Evolutionary conservation across 2,888 invertebrate genomes (phyloP).

Genomic region (Volucella inanis): DNA sequence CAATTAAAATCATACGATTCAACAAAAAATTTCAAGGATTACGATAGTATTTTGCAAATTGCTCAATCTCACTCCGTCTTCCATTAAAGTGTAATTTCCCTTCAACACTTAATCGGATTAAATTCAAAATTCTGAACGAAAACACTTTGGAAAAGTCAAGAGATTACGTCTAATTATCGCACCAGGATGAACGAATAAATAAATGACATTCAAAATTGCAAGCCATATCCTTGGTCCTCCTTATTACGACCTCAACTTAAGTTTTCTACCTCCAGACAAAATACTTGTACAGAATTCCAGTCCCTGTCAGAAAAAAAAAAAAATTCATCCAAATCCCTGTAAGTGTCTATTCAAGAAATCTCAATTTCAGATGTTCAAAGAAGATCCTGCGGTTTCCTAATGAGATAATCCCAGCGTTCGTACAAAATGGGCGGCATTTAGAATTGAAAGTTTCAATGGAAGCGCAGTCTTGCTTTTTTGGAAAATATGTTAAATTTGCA

Average conservation of each 20-base stretch:
- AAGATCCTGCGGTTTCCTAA: slow-evolving; percentile 34
- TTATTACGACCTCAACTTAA: slow-evolving; percentile 19
- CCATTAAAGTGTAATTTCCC: not conserved
- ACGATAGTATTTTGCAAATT: too few relatives aligned
- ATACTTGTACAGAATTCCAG: too few relatives aligned
- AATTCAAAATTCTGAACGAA: slow-evolving; percentile 24
- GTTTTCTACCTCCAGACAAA: slow-evolving; percentile 6
- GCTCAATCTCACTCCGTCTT: too few relatives aligned
- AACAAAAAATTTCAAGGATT: too few relatives aligned
- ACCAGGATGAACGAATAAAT: not conserved
- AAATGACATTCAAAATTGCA: slow-evolving; percentile 11
- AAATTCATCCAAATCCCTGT: slow-evolving; percentile 22
- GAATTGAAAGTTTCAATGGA: slow-evolving; percentile 31
- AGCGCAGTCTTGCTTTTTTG: slow-evolving; percentile 13
- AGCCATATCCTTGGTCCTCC: slow-evolving; percentile 11
- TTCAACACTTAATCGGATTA: slow-evolving; percentile 20
- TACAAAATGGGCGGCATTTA: slow-evolving; percentile 14
- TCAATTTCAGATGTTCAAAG: slow-evolving; percentile 27
- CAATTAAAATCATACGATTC: too few relatives aligned
- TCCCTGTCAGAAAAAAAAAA: not conserved
- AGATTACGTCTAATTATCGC: slow-evolving; percentile 35
- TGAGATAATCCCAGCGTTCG: slow-evolving; percentile 45
- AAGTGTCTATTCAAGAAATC: slow-evolving; percentile 42
- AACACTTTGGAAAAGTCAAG: slow-evolving; percentile 18
- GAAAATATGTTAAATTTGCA: slow-evolving; percentile 52